Conservation (phyloP, 53 echinoderm and acorn worm species). For the Stichopus horrens region DNA sequence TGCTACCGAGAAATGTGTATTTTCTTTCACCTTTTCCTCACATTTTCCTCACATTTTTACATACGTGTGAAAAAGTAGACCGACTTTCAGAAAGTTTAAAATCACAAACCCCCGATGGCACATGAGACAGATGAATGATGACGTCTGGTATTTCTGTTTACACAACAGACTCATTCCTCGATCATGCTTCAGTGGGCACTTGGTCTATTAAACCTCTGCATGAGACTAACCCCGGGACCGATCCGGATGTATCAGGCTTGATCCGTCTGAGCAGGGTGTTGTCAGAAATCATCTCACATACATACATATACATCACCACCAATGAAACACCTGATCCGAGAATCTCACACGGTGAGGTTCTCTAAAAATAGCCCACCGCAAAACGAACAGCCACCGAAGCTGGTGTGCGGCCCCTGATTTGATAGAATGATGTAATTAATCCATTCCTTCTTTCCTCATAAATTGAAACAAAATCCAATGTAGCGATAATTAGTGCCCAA, state of each 20-base stretch:
- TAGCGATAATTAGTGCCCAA: conserved; percentile 23
- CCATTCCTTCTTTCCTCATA: conserved; percentile 31
- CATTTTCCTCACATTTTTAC: too few relatives aligned
- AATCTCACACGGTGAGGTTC: not conserved
- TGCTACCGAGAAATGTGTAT: too few relatives aligned
- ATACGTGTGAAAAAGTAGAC: too few relatives aligned
- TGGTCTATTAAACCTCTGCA: not conserved
- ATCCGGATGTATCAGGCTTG: not conserved
- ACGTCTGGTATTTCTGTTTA: not conserved
- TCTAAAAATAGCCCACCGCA: not conserved
- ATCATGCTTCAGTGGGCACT: not conserved
- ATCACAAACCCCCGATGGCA: too few relatives aligned
- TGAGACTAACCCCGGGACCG: not conserved
- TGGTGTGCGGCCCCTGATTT: conserved; percentile 18
- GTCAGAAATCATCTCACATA: too few relatives aligned
- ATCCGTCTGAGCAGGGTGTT: not conserved
- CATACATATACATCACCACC: not conserved
- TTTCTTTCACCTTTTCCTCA: too few relatives aligned
- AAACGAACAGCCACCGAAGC: not conserved
- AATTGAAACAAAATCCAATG: conserved; percentile 42
- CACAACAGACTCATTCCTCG: not conserved
- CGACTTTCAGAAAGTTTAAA: too few relatives aligned
- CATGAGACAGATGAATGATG: too few relatives aligned
- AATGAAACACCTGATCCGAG: not conserved
- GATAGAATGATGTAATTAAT: conserved; percentile 30